Conservation (phyloP, 2,888 invertebrate species). For the Anarsia innoxiella region DNA sequence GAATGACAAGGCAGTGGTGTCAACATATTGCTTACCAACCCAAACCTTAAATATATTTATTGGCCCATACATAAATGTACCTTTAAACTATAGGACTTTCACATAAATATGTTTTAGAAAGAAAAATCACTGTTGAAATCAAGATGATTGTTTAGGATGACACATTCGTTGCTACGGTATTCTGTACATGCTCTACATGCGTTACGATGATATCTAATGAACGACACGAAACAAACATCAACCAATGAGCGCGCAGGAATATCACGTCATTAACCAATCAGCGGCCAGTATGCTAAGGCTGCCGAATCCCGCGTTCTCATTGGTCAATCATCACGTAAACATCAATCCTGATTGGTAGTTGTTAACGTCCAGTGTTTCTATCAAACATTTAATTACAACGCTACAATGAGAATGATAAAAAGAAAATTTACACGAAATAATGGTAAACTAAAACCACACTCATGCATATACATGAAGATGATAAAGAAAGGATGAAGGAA, state of each 20-base stretch:
- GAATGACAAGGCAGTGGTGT: too few relatives aligned
- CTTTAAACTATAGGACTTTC: too few relatives aligned
- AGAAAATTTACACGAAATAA: conserved; percentile 19
- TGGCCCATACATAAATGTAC: too few relatives aligned
- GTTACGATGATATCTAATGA: conserved; percentile 18
- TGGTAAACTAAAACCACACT: conserved; percentile 62
- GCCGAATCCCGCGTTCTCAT: background rate
- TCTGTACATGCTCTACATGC: conserved; percentile 46
- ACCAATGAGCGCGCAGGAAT: conserved; percentile 11
- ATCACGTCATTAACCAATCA: conserved; percentile 11
- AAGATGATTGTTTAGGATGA: conserved; percentile 12
- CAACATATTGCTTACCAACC: conserved; percentile 29
- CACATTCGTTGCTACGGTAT: conserved; percentile 35
- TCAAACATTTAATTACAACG: conserved; percentile 7
- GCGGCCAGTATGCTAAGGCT: background rate
- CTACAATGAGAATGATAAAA: conserved; percentile 34
- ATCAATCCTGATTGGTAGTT: too few relatives aligned
- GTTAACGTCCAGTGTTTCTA: conserved; percentile 7
- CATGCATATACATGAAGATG: conserved; percentile 63
- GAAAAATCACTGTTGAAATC: too few relatives aligned
- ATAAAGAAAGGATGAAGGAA: conserved; percentile 16
- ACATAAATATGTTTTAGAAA: too few relatives aligned
- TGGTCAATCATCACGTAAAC: conserved; percentile 12
- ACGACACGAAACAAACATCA: conserved; percentile 7
- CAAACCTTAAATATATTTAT: too few relatives aligned